Conservation (phyloP, 2,797 vertebrate genomes). For the Tragelaphus oryx region DNA sequence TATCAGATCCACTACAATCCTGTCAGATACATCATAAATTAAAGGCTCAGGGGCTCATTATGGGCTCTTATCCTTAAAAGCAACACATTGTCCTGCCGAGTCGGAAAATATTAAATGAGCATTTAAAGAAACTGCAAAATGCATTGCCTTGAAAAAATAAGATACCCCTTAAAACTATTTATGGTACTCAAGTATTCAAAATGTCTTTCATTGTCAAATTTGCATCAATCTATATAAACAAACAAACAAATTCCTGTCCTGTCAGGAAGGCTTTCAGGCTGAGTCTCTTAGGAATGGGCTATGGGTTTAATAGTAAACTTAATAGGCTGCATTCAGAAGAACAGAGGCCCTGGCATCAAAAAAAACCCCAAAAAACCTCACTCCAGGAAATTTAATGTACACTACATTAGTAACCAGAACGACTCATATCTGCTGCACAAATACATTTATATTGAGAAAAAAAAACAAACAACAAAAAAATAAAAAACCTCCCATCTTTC, state of each 20-base stretch:
- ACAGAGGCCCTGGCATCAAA: slow-evolving; percentile 10
- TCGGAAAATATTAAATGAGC: slow-evolving; percentile 45
- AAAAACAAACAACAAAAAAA: background rate
- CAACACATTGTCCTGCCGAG: slow-evolving; percentile 27
- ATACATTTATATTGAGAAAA: slow-evolving; percentile 7
- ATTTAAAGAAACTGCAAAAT: slow-evolving; percentile 49
- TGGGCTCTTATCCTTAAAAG: slow-evolving; percentile 58
- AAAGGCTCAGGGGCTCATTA: slow-evolving; percentile 61
- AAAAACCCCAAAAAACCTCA: background rate
- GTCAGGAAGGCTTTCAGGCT: slow-evolving; percentile 17
- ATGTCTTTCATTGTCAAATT: background rate
- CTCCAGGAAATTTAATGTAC: slow-evolving; percentile 32
- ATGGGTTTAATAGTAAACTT: slow-evolving; percentile 53
- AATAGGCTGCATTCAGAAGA: slow-evolving; percentile 52
- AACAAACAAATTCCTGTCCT: background rate
- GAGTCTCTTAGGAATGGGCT: slow-evolving; percentile 5
- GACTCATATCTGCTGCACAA: slow-evolving; percentile 2
- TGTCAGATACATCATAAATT: slow-evolving; percentile 74
- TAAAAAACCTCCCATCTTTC: background rate
- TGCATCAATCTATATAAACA: background rate
- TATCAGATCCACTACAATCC: slow-evolving; percentile 57
- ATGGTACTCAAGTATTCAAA: slow-evolving; percentile 20
- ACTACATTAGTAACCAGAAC: slow-evolving; percentile 51
- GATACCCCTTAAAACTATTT: background rate
- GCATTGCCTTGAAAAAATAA: slow-evolving; percentile 18